These are phyloP conservation scores for Megaustenia siamemsis DNA, from an alignment of 2,888 invertebrate genomes.

Conservation along the genomic window DNA sequence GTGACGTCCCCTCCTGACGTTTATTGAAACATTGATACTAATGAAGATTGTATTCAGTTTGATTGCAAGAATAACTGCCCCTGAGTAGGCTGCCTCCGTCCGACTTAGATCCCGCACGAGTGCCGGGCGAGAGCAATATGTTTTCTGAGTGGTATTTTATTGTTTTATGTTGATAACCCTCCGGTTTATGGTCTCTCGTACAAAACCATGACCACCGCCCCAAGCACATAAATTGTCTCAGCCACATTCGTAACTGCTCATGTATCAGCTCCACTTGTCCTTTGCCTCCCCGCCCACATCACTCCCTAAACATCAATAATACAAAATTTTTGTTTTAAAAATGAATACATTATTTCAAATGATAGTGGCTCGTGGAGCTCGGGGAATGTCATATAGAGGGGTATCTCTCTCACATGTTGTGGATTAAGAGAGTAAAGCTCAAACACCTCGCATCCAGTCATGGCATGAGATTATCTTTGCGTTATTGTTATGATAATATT, in stretches of 20 bases:
- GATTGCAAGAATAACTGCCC: slow-evolving; percentile 43
- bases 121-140: slow-evolving; percentile 25
- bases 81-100: slow-evolving; percentile 13
- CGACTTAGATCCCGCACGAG: slow-evolving; percentile 6
- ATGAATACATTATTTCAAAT: no score
- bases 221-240: slow-evolving; percentile 23
- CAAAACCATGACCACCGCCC: slow-evolving; percentile 12
- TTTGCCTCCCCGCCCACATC: not conserved
- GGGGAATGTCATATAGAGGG: no score
- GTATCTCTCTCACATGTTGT: not conserved
- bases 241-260: slow-evolving; percentile 6
- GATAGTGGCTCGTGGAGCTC: no score
- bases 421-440: not conserved
- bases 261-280: not conserved
- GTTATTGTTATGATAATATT: no score
- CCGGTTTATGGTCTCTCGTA: slow-evolving; percentile 28
- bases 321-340: no score
- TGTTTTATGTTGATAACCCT: slow-evolving; percentile 38
- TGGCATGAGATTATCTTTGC: no score
- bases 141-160: slow-evolving; percentile 38
- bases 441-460: no score
- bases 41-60: slow-evolving; percentile 45
- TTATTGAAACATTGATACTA: slow-evolving; percentile 51
- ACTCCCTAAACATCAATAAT: not conserved
- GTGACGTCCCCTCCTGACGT: slow-evolving; percentile 35